Evolutionary conservation across 1,140 invertebrate species (phyloP).

Genomic region (Portunus trituberculatus): DNA sequence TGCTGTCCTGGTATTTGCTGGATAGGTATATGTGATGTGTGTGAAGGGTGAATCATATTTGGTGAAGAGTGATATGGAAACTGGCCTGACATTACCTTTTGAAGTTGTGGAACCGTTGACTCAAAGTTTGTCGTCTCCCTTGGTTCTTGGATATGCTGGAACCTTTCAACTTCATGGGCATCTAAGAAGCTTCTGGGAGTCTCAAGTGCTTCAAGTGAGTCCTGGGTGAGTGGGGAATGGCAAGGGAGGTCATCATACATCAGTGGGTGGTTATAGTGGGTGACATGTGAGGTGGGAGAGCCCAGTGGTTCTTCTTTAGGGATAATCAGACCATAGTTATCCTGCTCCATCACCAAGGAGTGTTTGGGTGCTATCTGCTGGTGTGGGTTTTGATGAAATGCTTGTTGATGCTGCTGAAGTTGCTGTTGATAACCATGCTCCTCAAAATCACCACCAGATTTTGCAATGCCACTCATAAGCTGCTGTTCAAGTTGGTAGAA

Average conservation of each 20-base stretch:
- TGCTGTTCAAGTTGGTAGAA: conserved; percentile 57
- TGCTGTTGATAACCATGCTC: not conserved
- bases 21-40: not conserved
- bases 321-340: not conserved
- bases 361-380: not conserved
- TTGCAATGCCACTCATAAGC: conserved; percentile 24
- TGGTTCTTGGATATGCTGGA: not conserved
- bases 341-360: not conserved
- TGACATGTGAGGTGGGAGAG: not conserved
- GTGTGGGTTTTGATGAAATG: conserved; percentile 37
- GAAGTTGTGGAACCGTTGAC: not conserved
- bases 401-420: conserved; percentile 2
- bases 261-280: conserved; percentile 27
- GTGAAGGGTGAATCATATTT: not conserved
- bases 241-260: not conserved
- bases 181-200: not conserved
- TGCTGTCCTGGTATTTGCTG: not conserved
- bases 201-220: not conserved
- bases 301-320: conserved; percentile 53
- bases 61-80: not conserved
- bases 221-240: not conserved
- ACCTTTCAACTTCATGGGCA: not conserved
- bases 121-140: not conserved
- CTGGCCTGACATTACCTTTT: not conserved
- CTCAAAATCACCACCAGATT: not conserved